Evolutionary conservation across 2,113 vertebrate genomes (phyloP).

Genomic region (Syngnathus typhle): DNA sequence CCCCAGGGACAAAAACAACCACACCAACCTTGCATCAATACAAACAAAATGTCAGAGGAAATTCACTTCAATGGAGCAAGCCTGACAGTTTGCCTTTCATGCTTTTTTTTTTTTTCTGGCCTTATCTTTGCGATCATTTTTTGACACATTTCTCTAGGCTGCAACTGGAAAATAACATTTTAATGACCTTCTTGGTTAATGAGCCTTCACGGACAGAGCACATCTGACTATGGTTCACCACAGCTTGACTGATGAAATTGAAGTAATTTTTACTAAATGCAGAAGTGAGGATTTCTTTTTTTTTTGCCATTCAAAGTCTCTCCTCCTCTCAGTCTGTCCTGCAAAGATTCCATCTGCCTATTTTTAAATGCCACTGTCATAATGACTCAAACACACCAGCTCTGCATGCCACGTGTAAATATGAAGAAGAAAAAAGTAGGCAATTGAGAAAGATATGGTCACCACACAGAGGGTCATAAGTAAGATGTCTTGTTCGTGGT

Average conservation of each 20-base stretch:
- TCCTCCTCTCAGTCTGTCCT: constrained; percentile 17
- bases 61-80: constrained; percentile 16
- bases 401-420: constrained; percentile 18
- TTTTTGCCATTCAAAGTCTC: constrained; percentile 25
- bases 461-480: neutral
- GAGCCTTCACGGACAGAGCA: constrained; percentile 30
- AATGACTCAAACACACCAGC: constrained; percentile 42
- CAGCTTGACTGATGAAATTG: constrained; percentile 8
- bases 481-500: constrained; percentile 32
- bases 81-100: constrained; percentile 44
- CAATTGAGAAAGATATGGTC: constrained; percentile 9
- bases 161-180: constrained; percentile 29
- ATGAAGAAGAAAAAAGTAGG: neutral
- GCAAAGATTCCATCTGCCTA: constrained; percentile 11
- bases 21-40: constrained; percentile 9
- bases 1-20: neutral
- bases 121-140: neutral
- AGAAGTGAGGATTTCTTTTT: neutral
- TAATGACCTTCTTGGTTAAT: constrained; percentile 41
- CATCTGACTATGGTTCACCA: constrained; percentile 8
- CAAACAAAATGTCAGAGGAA: constrained; percentile 27
- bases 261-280: neutral
- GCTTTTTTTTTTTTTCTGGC: constrained; percentile 11
- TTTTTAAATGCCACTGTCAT: constrained; percentile 35
- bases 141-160: neutral